These are phyloP conservation scores for Cotesia typhae DNA, from an alignment of 1,140 invertebrate genomes.

Conservation along the genomic window DNA sequence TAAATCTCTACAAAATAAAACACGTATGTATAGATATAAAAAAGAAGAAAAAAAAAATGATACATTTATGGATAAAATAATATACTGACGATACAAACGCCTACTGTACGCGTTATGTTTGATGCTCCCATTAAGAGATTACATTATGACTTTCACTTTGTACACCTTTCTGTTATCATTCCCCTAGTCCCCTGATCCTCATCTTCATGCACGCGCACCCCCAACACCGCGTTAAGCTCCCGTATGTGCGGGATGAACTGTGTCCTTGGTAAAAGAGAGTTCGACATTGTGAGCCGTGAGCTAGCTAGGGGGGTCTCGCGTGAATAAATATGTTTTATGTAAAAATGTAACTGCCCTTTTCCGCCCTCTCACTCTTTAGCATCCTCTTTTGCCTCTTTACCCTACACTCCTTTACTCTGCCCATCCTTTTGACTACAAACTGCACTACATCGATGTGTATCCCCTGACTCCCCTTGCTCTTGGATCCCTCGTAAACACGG, in stretches of 20 bases:
- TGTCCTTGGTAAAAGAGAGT: slow-evolving; percentile 38
- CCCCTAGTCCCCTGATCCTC: not conserved
- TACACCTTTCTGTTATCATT: slow-evolving; percentile 26
- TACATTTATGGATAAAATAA: not conserved
- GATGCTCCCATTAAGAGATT: slow-evolving; percentile 51
- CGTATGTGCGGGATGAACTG: slow-evolving; percentile 28
- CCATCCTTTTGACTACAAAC: slow-evolving; percentile 31
- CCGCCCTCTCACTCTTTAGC: not conserved
- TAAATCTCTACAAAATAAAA: not conserved
- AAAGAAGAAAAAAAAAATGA: not conserved
- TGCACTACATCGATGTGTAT: slow-evolving; percentile 33
- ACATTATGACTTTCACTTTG: slow-evolving; percentile 50
- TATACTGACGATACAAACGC: not conserved
- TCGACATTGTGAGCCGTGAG: slow-evolving; percentile 35
- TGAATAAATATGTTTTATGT: slow-evolving; percentile 37
- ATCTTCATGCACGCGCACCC: not conserved
- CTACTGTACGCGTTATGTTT: slow-evolving; percentile 24
- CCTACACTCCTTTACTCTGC: slow-evolving; percentile 13
- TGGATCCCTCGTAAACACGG: slow-evolving; percentile 32
- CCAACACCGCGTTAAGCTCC: slow-evolving; percentile 13
- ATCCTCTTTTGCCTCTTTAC: not conserved
- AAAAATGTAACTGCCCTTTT: slow-evolving; percentile 22
- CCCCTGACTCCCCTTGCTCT: slow-evolving; percentile 10
- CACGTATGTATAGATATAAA: not conserved
- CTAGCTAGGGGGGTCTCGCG: slow-evolving; percentile 27